Evolutionary conservation across 2,888 invertebrate species (phyloP).

Genomic region (Dioctria rufipes): DNA sequence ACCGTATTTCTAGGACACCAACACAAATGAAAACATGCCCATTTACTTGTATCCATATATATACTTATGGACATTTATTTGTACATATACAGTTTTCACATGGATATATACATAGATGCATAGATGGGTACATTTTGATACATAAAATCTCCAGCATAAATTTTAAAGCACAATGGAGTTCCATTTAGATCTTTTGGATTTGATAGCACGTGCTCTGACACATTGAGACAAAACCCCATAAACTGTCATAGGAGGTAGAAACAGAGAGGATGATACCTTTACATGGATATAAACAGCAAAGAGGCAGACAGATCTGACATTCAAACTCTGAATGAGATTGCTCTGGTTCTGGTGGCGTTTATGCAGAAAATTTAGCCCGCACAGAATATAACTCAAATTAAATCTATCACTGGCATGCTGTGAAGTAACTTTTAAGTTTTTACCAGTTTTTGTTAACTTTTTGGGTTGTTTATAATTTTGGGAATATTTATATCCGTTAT

Average conservation of each 20-base stretch:
- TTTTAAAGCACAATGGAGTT: slow-evolving; percentile 50
- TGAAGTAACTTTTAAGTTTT: slow-evolving; percentile 24
- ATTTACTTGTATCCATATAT: background rate
- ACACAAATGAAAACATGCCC: slow-evolving; percentile 6
- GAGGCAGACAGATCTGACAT: slow-evolving; percentile 43
- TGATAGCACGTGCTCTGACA: slow-evolving; percentile 49
- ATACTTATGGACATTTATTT: background rate
- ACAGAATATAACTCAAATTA: slow-evolving; percentile 38
- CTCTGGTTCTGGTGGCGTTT: slow-evolving; percentile 38
- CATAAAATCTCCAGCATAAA: slow-evolving; percentile 36
- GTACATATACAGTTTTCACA: background rate
- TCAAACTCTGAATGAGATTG: slow-evolving; percentile 29
- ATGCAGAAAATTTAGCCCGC: slow-evolving; percentile 48
- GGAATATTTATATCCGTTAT: too few species aligned
- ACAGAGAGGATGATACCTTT: slow-evolving; percentile 43
- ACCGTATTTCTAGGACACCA: slow-evolving; percentile 40
- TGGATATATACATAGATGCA: background rate
- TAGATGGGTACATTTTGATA: background rate
- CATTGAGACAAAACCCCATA: slow-evolving; percentile 50
- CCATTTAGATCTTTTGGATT: slow-evolving; percentile 51
- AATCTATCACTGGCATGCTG: slow-evolving; percentile 14
- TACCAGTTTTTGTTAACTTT: background rate
- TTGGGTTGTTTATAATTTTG: too few species aligned
- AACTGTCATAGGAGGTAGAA: slow-evolving; percentile 47
- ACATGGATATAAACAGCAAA: slow-evolving; percentile 39